Conservation (phyloP, 2,888 invertebrate species). For the Zygaena filipendulae region DNA sequence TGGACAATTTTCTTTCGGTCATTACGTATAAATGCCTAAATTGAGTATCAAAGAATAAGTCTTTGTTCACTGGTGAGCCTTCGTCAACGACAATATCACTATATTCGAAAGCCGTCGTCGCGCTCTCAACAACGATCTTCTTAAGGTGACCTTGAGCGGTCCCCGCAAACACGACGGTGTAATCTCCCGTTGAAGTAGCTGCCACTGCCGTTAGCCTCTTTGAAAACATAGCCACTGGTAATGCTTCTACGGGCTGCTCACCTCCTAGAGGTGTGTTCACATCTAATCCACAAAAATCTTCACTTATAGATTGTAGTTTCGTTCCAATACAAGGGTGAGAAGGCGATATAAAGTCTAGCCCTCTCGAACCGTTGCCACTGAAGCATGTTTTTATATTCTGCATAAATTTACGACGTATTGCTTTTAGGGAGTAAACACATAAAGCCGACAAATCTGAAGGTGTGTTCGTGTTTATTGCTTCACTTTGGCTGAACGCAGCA, state of each 20-base stretch:
- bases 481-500: constrained; percentile 92
- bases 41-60: constrained; percentile 92
- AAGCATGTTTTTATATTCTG: constrained; percentile 97
- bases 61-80: constrained; percentile 84
- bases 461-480: constrained; percentile 74
- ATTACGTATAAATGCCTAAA: constrained; percentile 93
- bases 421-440: constrained; percentile 94
- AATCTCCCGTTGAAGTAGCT: constrained; percentile 94
- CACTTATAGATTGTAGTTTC: constrained; percentile 88
- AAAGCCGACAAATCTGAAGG: constrained; percentile 81
- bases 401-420: constrained; percentile 93
- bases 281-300: constrained; percentile 96
- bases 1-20: constrained; percentile 91
- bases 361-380: constrained; percentile 85
- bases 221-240: constrained; percentile 86
- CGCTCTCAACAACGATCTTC: constrained; percentile 93
- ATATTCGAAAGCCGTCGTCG: constrained; percentile 87
- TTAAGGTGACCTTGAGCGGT: constrained; percentile 91
- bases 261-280: constrained; percentile 97
- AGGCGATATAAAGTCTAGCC: constrained; percentile 93
- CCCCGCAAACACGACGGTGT: constrained; percentile 98
- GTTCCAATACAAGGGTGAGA: constrained; percentile 89
- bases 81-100: constrained; percentile 88
- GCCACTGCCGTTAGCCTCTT: constrained; percentile 91
- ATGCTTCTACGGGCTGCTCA: constrained; percentile 86